phyloP scores from a whole-genome alignment of 2,113 vertebrate species.

The Rallus limicola region DNA sequence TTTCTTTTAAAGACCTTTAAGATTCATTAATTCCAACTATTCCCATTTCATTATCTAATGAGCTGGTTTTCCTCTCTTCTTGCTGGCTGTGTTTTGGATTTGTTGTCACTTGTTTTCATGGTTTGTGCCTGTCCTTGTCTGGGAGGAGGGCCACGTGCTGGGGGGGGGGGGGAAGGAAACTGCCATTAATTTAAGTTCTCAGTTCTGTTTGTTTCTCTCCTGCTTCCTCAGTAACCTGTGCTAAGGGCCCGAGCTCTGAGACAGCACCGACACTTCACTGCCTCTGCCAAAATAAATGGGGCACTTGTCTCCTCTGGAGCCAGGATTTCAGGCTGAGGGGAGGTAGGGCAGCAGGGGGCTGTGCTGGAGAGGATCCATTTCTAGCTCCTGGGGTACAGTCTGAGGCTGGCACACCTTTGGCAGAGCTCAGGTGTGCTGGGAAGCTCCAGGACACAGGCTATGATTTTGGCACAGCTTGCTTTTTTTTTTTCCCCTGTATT shows the following conservation, averaged over 20 bases:
- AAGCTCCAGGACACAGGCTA: not conserved
- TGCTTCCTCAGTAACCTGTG: not conserved
- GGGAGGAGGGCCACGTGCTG: fast-evolving
- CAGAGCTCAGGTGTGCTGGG: not conserved
- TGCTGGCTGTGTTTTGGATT: not conserved
- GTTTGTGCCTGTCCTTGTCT: not conserved
- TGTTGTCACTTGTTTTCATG: not conserved
- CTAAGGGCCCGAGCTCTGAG: not conserved
- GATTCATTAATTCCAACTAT: not conserved
- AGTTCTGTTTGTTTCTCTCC: not conserved
- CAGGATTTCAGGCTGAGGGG: not conserved
- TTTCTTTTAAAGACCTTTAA: not conserved
- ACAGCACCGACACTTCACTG: no score
- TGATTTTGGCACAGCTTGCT: not conserved
- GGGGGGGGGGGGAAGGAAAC: not conserved
- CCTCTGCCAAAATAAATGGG: not conserved
- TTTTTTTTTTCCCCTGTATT: no score
- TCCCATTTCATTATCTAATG: not conserved
- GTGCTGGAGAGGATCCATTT: fast-evolving
- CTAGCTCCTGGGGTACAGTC: fast-evolving
- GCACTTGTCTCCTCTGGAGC: not conserved
- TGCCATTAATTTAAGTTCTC: not conserved
- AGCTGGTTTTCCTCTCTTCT: not conserved
- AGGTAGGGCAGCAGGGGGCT: not conserved
- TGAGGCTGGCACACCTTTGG: not conserved